phyloP scores from a whole-genome alignment of 92 coral and sea anemone genomes.

The Isaurus tuberculatus region DNA sequence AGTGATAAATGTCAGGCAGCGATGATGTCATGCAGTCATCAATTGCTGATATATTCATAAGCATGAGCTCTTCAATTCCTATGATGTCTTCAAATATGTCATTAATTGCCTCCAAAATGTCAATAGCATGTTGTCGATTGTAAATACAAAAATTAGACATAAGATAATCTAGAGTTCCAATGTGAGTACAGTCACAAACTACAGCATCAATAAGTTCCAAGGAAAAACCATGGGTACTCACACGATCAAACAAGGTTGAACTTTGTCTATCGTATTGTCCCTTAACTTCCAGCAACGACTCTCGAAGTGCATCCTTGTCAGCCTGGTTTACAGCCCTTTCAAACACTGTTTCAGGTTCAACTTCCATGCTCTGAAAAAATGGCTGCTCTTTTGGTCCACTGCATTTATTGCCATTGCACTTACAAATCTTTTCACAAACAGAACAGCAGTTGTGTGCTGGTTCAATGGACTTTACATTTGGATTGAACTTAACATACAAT shows the following conservation, averaged over 20 bases:
- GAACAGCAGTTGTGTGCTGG: slow-evolving; percentile 47
- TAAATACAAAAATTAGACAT: slow-evolving; percentile 37
- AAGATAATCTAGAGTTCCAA: slow-evolving; percentile 35
- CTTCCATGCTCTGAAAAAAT: slow-evolving; percentile 28
- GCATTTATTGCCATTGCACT: slow-evolving; percentile 38
- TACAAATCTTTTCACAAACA: slow-evolving; percentile 38
- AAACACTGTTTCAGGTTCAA: not conserved
- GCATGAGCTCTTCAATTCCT: slow-evolving; percentile 42
- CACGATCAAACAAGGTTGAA: slow-evolving; percentile 31
- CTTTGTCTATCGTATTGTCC: slow-evolving; percentile 22
- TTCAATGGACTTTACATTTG: slow-evolving; percentile 28
- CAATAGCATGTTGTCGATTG: slow-evolving; percentile 38
- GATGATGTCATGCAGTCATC: slow-evolving; percentile 2
- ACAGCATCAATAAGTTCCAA: slow-evolving; percentile 42
- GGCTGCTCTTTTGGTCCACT: slow-evolving; percentile 22
- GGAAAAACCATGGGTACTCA: slow-evolving; percentile 50
- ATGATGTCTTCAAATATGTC: slow-evolving; percentile 59
- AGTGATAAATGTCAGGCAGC: slow-evolving; percentile 1
- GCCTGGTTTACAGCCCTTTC: slow-evolving; percentile 22
- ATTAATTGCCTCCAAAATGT: slow-evolving; percentile 41
- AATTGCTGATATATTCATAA: slow-evolving; percentile 12
- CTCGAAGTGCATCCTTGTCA: slow-evolving; percentile 31
- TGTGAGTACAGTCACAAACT: slow-evolving; percentile 43
- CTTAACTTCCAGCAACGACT: slow-evolving; percentile 46
- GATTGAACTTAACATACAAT: slow-evolving; percentile 28